Base-by-base conservation (phyloP, 2,797 vertebrate species). In the Pangasius mekongensis region DNA sequence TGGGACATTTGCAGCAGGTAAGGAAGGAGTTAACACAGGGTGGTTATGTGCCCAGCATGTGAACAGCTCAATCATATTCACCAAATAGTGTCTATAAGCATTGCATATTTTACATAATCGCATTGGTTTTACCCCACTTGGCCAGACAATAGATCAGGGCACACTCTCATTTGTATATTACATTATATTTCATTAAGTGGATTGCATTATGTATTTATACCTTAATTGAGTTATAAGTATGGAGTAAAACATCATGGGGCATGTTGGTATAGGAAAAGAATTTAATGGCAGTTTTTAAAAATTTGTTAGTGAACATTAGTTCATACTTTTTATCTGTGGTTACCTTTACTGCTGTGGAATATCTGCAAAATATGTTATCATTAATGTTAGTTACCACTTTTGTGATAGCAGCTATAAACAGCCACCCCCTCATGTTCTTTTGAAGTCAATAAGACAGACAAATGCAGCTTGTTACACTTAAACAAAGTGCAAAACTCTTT, bases 1-100 rank as follows among this genome's bases (percentile, higher is more conserved):
- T 99, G 71, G 98, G 98, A 36, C 98, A 99, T 93, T 98, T 99
- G 97, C 98, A 99, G 93, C 98, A 99, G 95, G 96, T 96, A 54
- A 89, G 80, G n/a, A 89, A 85, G 24, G 71, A 30, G 62, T 33
- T 62, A 89, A 82, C 20, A 16, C 58, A 74, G 33, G 3, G 0
- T 56, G 49, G 5, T 60, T 54, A 74, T 85, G 64, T 67, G 47
- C 16, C 7, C 39, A 58, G 30, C 62, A 64, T 85, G 64, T 66
- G 73, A n/a, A 54, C 62, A 39, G 33, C 30, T 60, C 24, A 77
- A 2, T 81, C 74, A 18, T 30, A 54, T 30, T 43, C 22, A 73
- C 22, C 39, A 47, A 5, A 47, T 27, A 74, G 3, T 47, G 69
- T 43, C 36, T 39, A 22, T 39, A 27, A 47, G 10, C 71, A 56